Evolutionary conservation across 2,113 vertebrate genomes (phyloP), one percentile per base, ranked within the genome.

Genomic region (Hippocampus comes): DNA sequence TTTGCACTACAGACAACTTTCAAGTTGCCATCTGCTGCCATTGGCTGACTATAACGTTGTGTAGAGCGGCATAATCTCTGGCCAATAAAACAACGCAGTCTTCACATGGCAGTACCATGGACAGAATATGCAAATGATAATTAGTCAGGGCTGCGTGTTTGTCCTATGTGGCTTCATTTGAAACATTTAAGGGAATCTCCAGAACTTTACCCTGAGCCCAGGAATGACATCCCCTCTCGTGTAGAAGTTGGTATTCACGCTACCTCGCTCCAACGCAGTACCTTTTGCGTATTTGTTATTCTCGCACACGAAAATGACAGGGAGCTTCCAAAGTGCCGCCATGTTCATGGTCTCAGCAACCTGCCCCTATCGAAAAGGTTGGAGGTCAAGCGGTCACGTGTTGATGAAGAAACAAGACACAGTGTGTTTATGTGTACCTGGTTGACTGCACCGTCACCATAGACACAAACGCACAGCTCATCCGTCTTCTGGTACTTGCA

Each of bases 211-310:
- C 87, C 93, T 86, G 10, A 99, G 89, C 5, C 96, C 96, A 60
- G 97, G 96, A 72, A 98, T 95, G 81, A 91, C 95, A 30, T 94
- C 90, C 66, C 95, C 96, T 79, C 96, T 93, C 89, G 94, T 96
- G 81, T 89, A 96, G 84, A 98, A 99, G 65, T 98, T 95, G 0
- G 95, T 95, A 85, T 92, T 96, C 85, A 95, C 96, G 48, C 96
- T 87, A 4, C 96, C 91, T 70, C 96, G 90, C 80, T 96, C 94
- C 53, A 92, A 90, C 0, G 95, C 93, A 0, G 95, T 99, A 5
- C 96, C 96, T 97, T 98, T 99, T 17, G 94, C 96, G 0, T 97
- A 98, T 3, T 89, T 86, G 80, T 98, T 98, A 85, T 99, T 99
- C 90, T 99, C 97, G 65, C 97, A 99, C 82, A 98, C 82, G 71